Percentiles rank a stretch among this genome's conserved stretches.
Conservation (phyloP, 2,888 invertebrate genomes). For the Stictocephala bisonia region DNA sequence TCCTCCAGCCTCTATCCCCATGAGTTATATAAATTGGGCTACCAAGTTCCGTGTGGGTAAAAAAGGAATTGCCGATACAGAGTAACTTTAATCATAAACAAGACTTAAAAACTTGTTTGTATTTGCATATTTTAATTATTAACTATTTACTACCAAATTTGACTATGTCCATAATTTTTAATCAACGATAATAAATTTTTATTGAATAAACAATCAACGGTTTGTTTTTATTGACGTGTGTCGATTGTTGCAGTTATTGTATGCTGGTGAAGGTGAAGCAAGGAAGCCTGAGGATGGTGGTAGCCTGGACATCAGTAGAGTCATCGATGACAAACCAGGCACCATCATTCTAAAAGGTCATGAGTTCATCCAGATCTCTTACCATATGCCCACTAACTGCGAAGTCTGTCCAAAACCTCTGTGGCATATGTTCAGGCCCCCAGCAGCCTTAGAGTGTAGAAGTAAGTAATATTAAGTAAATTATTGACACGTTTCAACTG, state of each 20-base stretch:
- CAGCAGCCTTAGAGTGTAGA: conserved; percentile 96
- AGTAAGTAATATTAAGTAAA: conserved; percentile 70
- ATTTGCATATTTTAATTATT: too few species aligned
- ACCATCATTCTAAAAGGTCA: conserved; percentile 89
- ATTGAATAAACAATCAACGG: too few species aligned
- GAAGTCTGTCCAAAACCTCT: conserved; percentile 97
- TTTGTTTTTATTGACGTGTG: too few species aligned
- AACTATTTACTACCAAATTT: too few species aligned
- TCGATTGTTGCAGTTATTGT: conserved; percentile 78
- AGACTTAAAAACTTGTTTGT: too few species aligned
- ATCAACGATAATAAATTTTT: too few species aligned
- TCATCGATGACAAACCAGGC: conserved; percentile 68
- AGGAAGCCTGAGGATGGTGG: conserved; percentile 74
- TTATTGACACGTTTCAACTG: neutral
- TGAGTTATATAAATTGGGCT: too few species aligned
- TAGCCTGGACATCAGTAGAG: conserved; percentile 62
- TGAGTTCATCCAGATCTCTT: conserved; percentile 95
- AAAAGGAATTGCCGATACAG: too few species aligned
- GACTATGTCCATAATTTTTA: too few species aligned
- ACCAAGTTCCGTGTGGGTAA: too few species aligned
- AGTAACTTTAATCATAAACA: too few species aligned
- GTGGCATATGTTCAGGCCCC: conserved; percentile 98
- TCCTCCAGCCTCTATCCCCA: too few species aligned
- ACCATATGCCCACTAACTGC: conserved; percentile 98
- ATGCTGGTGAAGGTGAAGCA: conserved; percentile 97